These are phyloP conservation scores for Trachops cirrhosus DNA, from an alignment of 2,797 vertebrate genomes.

Conservation along the genomic window DNA sequence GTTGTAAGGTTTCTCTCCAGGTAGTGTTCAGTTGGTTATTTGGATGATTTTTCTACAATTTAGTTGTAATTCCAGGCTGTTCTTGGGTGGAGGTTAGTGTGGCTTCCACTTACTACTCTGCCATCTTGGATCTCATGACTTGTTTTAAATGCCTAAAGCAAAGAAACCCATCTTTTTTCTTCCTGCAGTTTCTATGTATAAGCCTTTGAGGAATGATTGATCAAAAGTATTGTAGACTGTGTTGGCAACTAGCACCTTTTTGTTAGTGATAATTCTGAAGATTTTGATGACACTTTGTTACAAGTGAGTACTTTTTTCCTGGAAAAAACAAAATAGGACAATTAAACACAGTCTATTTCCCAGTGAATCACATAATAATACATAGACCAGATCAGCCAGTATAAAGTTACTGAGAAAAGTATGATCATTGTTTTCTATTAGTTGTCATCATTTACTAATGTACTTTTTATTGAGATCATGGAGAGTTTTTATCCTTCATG, in stretches of 20 bases:
- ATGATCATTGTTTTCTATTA: background rate
- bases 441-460: background rate
- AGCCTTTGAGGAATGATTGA: background rate
- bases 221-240: background rate
- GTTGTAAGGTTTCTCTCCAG: background rate
- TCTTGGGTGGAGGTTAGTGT: background rate
- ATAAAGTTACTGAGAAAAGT: background rate
- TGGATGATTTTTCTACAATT: background rate
- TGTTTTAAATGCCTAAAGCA: background rate
- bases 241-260: background rate
- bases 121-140: background rate
- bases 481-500: background rate
- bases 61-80: background rate
- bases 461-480: background rate
- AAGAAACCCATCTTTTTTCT: background rate
- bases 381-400: background rate
- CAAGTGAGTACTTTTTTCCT: background rate
- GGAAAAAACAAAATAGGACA: background rate
- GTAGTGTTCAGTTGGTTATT: background rate
- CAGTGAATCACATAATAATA: background rate
- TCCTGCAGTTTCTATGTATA: background rate
- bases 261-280: background rate
- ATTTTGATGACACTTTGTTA: background rate
- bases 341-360: background rate
- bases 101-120: background rate